A percentile compares a stretch with the other conserved stretches of the same genome.
Evolutionary conservation across 2,113 vertebrate species (phyloP).

Genomic region (Morone saxatilis): DNA sequence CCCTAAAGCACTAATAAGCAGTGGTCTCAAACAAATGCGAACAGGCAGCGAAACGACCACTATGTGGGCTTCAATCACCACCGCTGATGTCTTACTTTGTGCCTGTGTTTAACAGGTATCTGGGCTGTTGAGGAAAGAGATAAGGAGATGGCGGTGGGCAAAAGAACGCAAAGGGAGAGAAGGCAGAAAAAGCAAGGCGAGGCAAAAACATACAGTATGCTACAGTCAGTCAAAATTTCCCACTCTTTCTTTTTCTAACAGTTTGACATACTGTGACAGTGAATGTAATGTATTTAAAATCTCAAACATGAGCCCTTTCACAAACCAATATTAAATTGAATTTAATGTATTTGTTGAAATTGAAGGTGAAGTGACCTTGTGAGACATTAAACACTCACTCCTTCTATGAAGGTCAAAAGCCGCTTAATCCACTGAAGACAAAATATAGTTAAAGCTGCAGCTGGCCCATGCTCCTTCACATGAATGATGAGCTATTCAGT

Average conservation of each 20-base stretch:
- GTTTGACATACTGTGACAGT: background rate
- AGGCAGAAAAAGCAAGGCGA: constrained; percentile 4
- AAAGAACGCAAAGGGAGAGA: background rate
- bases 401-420: background rate
- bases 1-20: constrained; percentile 60
- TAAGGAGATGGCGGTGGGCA: constrained; percentile 37
- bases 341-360: background rate
- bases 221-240: background rate
- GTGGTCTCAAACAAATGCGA: constrained; percentile 58
- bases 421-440: background rate
- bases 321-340: background rate
- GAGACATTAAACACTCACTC: background rate
- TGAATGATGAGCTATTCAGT: background rate
- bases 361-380: background rate
- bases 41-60: constrained; percentile 53
- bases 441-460: background rate
- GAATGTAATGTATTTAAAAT: background rate
- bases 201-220: background rate
- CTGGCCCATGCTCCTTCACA: background rate
- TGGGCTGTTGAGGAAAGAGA: constrained; percentile 30
- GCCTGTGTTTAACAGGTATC: constrained; percentile 57
- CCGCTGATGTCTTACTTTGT: constrained; percentile 40
- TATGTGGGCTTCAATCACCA: constrained; percentile 60
- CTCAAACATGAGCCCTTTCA: background rate
- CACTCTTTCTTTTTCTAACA: background rate